Percentiles rank a stretch among this genome's conserved stretches.
Evolutionary conservation across 1,140 invertebrate species (phyloP).

Genomic region (Nasonia giraulti): DNA sequence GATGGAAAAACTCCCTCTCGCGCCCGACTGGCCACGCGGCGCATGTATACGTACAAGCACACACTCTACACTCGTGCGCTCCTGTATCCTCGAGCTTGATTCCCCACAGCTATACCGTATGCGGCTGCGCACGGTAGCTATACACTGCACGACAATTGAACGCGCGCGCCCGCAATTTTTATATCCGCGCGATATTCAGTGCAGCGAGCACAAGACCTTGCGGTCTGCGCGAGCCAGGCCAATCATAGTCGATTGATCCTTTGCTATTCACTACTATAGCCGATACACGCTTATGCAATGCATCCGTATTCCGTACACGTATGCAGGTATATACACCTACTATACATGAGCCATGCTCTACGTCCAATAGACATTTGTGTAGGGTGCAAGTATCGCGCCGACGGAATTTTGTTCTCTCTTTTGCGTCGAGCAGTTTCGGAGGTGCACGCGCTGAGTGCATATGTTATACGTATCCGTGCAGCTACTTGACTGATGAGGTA

Average conservation of each 20-base stretch:
- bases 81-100: not conserved
- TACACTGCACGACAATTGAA: too few relatives aligned
- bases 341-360: not conserved
- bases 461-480: too few relatives aligned
- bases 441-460: too few relatives aligned
- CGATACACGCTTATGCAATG: not conserved
- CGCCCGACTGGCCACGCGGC: too few relatives aligned
- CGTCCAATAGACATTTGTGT: not conserved
- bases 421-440: not conserved
- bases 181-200: not conserved
- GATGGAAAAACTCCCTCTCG: not conserved
- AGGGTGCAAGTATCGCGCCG: too few relatives aligned
- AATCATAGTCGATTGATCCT: slow-evolving; percentile 39
- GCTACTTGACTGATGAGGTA: not conserved
- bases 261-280: not conserved
- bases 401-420: not conserved
- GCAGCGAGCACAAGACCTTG: not conserved
- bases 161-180: slow-evolving; percentile 5
- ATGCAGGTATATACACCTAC: not conserved
- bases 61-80: not conserved
- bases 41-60: not conserved
- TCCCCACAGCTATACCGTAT: not conserved
- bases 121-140: too few relatives aligned
- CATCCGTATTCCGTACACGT: not conserved
- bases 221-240: not conserved